phyloP scores from a whole-genome alignment of 2,888 invertebrate genomes.

The Hydrotaea diabolus region DNA sequence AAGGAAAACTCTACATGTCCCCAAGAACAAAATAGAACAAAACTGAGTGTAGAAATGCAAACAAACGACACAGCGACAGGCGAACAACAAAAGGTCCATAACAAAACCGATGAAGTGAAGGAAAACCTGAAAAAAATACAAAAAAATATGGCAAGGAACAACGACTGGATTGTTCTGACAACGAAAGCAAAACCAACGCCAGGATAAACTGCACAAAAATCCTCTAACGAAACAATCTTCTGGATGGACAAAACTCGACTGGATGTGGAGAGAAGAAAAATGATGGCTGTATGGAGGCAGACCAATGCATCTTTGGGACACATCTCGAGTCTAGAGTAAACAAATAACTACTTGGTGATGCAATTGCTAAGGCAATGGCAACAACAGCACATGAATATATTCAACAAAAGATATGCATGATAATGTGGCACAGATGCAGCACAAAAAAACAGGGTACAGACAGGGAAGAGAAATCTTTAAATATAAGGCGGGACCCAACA shows the following conservation, averaged over 20 bases:
- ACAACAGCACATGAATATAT: slow-evolving; percentile 23
- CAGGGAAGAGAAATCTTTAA: background rate
- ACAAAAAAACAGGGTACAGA: background rate
- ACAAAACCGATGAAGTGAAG: background rate
- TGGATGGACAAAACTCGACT: background rate
- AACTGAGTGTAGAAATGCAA: slow-evolving; percentile 7
- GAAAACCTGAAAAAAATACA: background rate
- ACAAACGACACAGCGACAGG: slow-evolving; percentile 7
- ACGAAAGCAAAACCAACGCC: slow-evolving; percentile 11
- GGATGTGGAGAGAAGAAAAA: background rate
- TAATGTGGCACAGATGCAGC: slow-evolving; percentile 18
- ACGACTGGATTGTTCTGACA: slow-evolving; percentile 10
- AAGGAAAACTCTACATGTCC: background rate
- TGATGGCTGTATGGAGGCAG: slow-evolving; percentile 26
- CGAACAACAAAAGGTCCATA: background rate
- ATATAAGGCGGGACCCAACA: no score
- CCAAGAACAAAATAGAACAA: slow-evolving; percentile 27
- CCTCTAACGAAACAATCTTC: slow-evolving; percentile 25
- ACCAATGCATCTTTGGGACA: slow-evolving; percentile 13
- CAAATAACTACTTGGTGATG: slow-evolving; percentile 33
- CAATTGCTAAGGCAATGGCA: slow-evolving; percentile 10
- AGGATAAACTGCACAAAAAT: slow-evolving; percentile 15
- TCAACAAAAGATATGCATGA: slow-evolving; percentile 25
- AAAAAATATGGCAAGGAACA: background rate
- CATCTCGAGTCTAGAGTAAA: slow-evolving; percentile 17